Percentiles rank a stretch among this genome's conserved stretches.
Evolutionary conservation across 2,888 invertebrate genomes (phyloP).

Genomic region (Cheilosia urbana): DNA sequence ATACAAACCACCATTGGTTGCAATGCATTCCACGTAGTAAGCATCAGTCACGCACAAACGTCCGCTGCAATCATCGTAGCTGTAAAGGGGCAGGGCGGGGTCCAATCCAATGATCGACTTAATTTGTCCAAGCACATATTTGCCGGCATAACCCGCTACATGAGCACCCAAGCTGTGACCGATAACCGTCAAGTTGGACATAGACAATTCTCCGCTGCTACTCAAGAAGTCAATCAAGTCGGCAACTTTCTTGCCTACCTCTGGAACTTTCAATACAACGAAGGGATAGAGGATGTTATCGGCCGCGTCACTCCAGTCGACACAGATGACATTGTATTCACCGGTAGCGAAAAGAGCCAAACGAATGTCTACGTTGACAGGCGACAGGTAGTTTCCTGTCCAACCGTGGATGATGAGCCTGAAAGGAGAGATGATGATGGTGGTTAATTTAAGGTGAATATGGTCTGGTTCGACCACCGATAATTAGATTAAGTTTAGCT

Average conservation of each 20-base stretch:
- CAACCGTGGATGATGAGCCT: slow-evolving; percentile 85
- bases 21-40: slow-evolving; percentile 81
- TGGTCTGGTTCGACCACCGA: too few relatives aligned
- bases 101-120: slow-evolving; percentile 85
- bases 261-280: slow-evolving; percentile 83
- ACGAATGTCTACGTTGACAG: slow-evolving; percentile 78
- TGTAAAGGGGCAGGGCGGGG: slow-evolving; percentile 80
- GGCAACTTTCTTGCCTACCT: slow-evolving; percentile 79
- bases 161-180: slow-evolving; percentile 87
- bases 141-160: slow-evolving; percentile 86
- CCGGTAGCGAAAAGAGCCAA: slow-evolving; percentile 85
- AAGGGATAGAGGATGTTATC: slow-evolving; percentile 85
- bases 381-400: slow-evolving; percentile 85
- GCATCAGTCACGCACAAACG: slow-evolving; percentile 80
- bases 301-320: slow-evolving; percentile 86
- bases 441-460: slow-evolving; percentile 69
- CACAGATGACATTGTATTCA: slow-evolving; percentile 86
- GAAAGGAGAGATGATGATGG: not conserved
- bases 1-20: slow-evolving; percentile 80
- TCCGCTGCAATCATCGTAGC: slow-evolving; percentile 77
- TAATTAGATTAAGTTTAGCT: too few relatives aligned
- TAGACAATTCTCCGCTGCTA: slow-evolving; percentile 82
- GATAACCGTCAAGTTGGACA: slow-evolving; percentile 84
- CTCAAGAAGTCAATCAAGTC: slow-evolving; percentile 82
- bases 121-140: slow-evolving; percentile 84